A percentile compares a stretch with the other conserved stretches of the same genome.
Conservation (phyloP, 1,140 invertebrate genomes). For the Caligus rogercresseyi region DNA sequence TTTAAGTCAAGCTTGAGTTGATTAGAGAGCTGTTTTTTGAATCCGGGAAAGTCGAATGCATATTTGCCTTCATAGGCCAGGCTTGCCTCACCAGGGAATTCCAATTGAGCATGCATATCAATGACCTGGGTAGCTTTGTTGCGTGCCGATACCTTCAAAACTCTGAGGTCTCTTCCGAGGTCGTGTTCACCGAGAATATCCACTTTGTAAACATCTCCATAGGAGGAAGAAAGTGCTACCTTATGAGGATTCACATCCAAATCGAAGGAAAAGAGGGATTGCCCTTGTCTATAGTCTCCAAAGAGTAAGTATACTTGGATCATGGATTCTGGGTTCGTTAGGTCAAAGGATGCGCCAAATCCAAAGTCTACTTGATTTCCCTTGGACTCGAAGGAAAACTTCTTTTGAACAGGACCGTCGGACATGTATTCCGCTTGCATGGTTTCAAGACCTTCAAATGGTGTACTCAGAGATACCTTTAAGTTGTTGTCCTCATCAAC, state of each 20-base stretch:
- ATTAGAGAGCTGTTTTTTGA: background rate
- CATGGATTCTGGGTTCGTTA: background rate
- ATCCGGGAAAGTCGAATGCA: background rate
- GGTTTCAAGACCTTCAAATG: background rate
- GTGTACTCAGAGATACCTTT: background rate
- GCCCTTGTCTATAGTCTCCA: background rate
- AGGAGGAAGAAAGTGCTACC: background rate
- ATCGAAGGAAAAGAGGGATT: background rate
- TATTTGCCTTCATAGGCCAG: background rate
- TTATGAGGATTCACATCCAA: background rate
- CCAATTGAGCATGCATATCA: background rate
- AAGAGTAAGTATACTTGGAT: background rate
- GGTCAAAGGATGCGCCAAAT: background rate
- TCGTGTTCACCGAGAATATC: background rate
- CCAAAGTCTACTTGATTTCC: background rate
- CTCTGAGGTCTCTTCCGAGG: background rate
- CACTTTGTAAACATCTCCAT: background rate
- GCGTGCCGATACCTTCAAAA: background rate
- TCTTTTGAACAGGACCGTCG: slow-evolving; percentile 1
- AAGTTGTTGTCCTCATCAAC: background rate
- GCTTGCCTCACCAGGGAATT: background rate
- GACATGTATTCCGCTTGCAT: slow-evolving; percentile 2
- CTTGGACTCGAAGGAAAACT: background rate
- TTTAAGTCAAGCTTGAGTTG: background rate
- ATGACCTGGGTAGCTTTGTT: background rate